Base-by-base conservation (phyloP, 2,113 vertebrate species). In the Fukomys damarensis region DNA sequence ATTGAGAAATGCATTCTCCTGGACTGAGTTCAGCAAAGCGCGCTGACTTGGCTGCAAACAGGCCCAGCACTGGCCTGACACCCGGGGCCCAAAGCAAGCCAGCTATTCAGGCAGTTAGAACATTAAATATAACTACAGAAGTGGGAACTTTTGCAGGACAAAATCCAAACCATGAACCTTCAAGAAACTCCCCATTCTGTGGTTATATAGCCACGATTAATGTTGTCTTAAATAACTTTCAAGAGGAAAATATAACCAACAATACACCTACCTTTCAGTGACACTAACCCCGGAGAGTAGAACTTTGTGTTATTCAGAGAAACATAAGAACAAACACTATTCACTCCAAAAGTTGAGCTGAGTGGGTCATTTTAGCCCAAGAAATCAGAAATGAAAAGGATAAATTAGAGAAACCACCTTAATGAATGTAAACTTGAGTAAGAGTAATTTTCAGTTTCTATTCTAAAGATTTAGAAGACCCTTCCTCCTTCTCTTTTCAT, bases 41-140 rank as follows among this genome's bases (percentile, higher is more conserved):
- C 76, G 93, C 63, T 93, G 68, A 63, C 13, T 82, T 54, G 22
- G 68, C 83, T 83, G 68, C 0, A 24, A 43, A 1, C 13, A 46
- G 46, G 76, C 22, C 13, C 59, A 35, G 65, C 2, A 7, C 58
- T 58, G 85, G 72, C 80, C 81, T 66, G 32, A 95, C 81, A 74
- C 84, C 70, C 0, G 5, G 5, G 72, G 58, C 88, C 49, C 0
- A 0, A 2, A 35, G 41, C 26, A 79, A 82, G 87, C 74, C 93
- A 97, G 81, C n/a, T 46, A 72, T 49, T 85, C 28, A 84, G 90
- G 81, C 86, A 89, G 28, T 4, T 56, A 63, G 85, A 96, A 92
- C 63, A 95, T 93, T 80, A 97, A 97, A 97, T 84, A 74, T 12
- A 94, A n/a, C 20, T n/a, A 96, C 16, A 83, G 68, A 74, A 95